Base-by-base conservation (phyloP, 2,797 vertebrate genomes). In the Microcaecilia unicolor region DNA sequence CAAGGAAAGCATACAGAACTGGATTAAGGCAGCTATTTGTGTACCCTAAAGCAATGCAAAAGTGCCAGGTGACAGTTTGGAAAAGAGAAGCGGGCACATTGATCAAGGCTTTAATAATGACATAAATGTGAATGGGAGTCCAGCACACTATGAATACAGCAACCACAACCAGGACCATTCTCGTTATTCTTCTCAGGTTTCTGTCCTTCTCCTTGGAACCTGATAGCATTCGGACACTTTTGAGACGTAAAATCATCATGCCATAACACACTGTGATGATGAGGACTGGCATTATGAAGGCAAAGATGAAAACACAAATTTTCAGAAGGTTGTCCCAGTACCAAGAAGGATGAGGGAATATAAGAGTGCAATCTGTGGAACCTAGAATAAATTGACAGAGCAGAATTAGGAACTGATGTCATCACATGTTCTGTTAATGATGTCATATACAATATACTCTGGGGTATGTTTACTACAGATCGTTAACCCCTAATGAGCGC, bases 261-360 rank as follows among this genome's bases (percentile, higher is more conserved):
- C 96, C 94, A 1, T 99, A 98, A 49, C 96, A 99, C 45, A 99
- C 86, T 0, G 93, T 97, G 52, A 99, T 99, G 67, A 99, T 94
- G 60, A 98, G 87, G 28, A 98, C 90, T 0, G 96, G 96, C 90
- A 99, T 93, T 74, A 99, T 86, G 70, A 98, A 99, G 65, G 96
- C 96, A 8, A 98, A 99, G 76, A 99, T 97, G 70, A 99, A 98
- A 17, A 99, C 95, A 25, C 93, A 99, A 74, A 99, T 98, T 81
- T 94, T 98, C 73, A 98, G 72, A 25, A 99, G 85, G 55, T 89
- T 99, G 59, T 99, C 95, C 96, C 94, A 99, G 65, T 99, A 98
- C 93, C 93, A 98, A 7, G 88, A 64, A 4, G 95, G 95, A 43
- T 92, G 87, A 16, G 96, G 96, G 64, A 98, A 99, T 0, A 78